Percentiles rank a stretch among this genome's conserved stretches.
Evolutionary conservation across 2,113 vertebrate species (phyloP).

Genomic region (Tetraodon nigroviridis): DNA sequence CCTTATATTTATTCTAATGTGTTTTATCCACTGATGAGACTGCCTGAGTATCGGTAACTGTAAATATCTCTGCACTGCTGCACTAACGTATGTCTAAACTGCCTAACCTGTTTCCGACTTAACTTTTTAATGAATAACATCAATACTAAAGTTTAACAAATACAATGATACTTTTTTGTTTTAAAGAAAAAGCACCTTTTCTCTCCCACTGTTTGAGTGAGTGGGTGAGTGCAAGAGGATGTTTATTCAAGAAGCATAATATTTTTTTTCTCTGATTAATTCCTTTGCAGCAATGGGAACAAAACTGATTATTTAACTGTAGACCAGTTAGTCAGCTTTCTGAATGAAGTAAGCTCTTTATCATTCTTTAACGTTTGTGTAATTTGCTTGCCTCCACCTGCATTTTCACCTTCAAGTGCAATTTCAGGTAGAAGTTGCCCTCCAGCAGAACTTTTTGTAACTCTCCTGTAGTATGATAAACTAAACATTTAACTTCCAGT

Average conservation of each 20-base stretch:
- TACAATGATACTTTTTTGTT: slow-evolving; percentile 20
- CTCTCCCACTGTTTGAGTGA: slow-evolving; percentile 51
- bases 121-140: slow-evolving; percentile 57
- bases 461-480: slow-evolving; percentile 30
- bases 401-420: background rate
- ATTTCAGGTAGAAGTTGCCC: slow-evolving; percentile 68
- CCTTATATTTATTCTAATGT: background rate
- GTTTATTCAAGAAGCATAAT: slow-evolving; percentile 64
- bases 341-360: slow-evolving; percentile 99
- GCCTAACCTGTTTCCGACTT: slow-evolving; percentile 82
- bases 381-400: slow-evolving; percentile 74
- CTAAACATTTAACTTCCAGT: slow-evolving; percentile 61
- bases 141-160: slow-evolving; percentile 36
- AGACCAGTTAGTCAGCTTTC: slow-evolving; percentile 99
- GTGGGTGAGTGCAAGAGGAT: slow-evolving; percentile 18
- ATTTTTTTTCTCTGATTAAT: slow-evolving; percentile 88
- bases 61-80: slow-evolving; percentile 75
- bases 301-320: slow-evolving; percentile 99
- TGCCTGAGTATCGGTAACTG: slow-evolving; percentile 18
- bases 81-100: slow-evolving; percentile 81
- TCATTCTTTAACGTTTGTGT: slow-evolving; percentile 99
- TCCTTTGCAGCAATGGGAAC: slow-evolving; percentile 99
- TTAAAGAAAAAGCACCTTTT: slow-evolving; percentile 33
- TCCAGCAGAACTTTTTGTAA: slow-evolving; percentile 35
- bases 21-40: slow-evolving; percentile 11